phyloP scores from a whole-genome alignment of 1,140 invertebrate genomes.

The Nymphalis io region DNA sequence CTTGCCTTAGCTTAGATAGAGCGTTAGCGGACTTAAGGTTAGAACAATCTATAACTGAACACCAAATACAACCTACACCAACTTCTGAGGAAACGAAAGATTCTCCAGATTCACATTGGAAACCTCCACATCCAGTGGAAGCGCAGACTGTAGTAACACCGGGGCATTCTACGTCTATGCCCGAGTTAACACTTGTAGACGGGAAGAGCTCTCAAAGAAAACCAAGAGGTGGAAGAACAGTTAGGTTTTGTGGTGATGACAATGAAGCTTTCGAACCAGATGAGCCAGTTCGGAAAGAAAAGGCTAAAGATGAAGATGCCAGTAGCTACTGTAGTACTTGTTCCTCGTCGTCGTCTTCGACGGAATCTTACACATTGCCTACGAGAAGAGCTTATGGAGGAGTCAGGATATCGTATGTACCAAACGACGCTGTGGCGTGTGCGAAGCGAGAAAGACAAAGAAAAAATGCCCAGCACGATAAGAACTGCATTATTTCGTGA shows the following conservation, averaged over 20 bases:
- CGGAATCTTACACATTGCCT: conserved; percentile 90
- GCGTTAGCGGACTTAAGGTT: conserved; percentile 68
- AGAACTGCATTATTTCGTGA: conserved; percentile 88
- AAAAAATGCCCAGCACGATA: conserved; percentile 81
- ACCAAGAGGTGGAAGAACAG: conserved; percentile 67
- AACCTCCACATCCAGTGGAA: conserved; percentile 70
- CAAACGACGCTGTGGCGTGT: conserved; percentile 91
- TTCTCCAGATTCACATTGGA: conserved; percentile 56
- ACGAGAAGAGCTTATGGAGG: conserved; percentile 91
- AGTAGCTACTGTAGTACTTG: conserved; percentile 93
- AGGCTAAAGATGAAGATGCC: conserved; percentile 83
- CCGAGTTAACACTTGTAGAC: conserved; percentile 65
- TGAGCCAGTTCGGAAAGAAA: conserved; percentile 71
- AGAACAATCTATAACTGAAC: conserved; percentile 65
- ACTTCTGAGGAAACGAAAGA: conserved; percentile 55
- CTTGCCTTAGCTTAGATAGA: conserved; percentile 75
- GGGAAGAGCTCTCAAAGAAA: conserved; percentile 47
- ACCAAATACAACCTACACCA: conserved; percentile 68
- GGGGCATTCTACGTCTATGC: conserved; percentile 72
- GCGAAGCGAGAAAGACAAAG: conserved; percentile 84
- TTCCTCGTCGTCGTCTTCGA: conserved; percentile 91
- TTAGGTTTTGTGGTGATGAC: conserved; percentile 85
- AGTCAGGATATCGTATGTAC: conserved; percentile 93
- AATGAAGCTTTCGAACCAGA: conserved; percentile 82
- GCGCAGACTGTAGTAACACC: conserved; percentile 66